Base-by-base conservation (phyloP, 2,113 vertebrate genomes). In the Anthoscopus minutus region DNA sequence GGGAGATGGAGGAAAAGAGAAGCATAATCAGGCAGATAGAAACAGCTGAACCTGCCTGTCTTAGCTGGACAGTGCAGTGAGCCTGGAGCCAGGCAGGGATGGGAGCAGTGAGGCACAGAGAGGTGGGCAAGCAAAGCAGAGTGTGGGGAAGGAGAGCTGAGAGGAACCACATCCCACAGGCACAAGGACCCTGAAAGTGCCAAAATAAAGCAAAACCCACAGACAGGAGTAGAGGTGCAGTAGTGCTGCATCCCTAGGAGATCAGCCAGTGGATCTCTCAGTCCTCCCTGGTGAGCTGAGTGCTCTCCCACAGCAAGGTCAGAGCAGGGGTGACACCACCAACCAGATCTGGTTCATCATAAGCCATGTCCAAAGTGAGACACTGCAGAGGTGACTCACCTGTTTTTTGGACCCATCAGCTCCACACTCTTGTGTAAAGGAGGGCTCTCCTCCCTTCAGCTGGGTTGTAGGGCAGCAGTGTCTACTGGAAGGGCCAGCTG, bases 261-360 rank as follows among this genome's bases (percentile, higher is more conserved):
- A 28, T 50, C 15, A 28, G 2, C 10, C 22, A 30, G 16, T 11
- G 45, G 47, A 64, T 17, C 1, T 57, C 33, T 57, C 58, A 24
- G 0, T 57, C 13, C 7, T 10, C 11, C 20, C 61, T 6, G 13
- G 6, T 18, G n/a, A 60, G n/a, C 20, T 20, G 16, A 19, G 9
- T 33, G 10, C 18, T 50, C 23, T 91, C 7, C 7, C 7, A 35
- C 15, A 7, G 9, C 14, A 60, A 78, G 18, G 14, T 67, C 38
- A 47, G 31, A 70, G 28, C 0, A 0, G 33, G 14, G 8, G 3
- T 13, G 8, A 8, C 10, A 8, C 31, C 0, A 4, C 15, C 1
- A 9, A 6, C 20, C n/a, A 28, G 7, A 5, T 47, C 31, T 37
- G 27, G 13, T 38, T 35, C 21, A 8, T 47, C 7, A 9, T 27